Evolutionary conservation across 2,113 vertebrate species (phyloP), one percentile per base, ranked within the genome.

Genomic region (Paedocypris sp.): DNA sequence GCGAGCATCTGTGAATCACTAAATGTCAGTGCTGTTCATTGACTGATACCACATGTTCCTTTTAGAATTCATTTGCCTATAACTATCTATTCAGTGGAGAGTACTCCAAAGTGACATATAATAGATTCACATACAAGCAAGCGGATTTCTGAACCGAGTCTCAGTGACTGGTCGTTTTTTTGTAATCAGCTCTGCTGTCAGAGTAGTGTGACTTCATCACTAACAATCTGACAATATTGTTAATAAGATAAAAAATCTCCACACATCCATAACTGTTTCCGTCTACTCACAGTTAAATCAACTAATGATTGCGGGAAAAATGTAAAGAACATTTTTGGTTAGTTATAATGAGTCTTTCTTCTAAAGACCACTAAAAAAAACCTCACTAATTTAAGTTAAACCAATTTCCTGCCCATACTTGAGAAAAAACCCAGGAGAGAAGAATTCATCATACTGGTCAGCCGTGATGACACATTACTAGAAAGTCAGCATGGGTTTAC

Each of bases 171-270:
- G n/a, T n/a, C n/a, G n/a, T n/a, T n/a, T n/a, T n/a, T n/a, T n/a
- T n/a, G n/a, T n/a, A 75, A 73, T 41, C 20, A 16, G 48, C 47
- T 47, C 47, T 48, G 39, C 81, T 88, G 88, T 86, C 82, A 79
- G 75, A 72, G 81, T 87, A 89, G 89, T 78, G 83, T 84, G 83
- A 80, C 85, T 86, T 89, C 88, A 85, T 90, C 89, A 92, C 87
- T 85, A 85, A 85, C 87, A 93, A 94, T 91, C 89, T 94, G 93
- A 96, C 90, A 93, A 92, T 88, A n/a, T n/a, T n/a, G n/a, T n/a
- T n/a, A n/a, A n/a, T n/a, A n/a, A n/a, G n/a, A n/a, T n/a, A n/a
- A n/a, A 89, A 84, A 88, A 89, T 88, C 92, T 90, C 90, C 83
- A 88, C 83, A 86, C 84, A 91, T 93, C 89, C 83, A 88, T 94